phyloP scores from a whole-genome alignment of 1,140 invertebrate species.

The Drosophila prosaltans region DNA sequence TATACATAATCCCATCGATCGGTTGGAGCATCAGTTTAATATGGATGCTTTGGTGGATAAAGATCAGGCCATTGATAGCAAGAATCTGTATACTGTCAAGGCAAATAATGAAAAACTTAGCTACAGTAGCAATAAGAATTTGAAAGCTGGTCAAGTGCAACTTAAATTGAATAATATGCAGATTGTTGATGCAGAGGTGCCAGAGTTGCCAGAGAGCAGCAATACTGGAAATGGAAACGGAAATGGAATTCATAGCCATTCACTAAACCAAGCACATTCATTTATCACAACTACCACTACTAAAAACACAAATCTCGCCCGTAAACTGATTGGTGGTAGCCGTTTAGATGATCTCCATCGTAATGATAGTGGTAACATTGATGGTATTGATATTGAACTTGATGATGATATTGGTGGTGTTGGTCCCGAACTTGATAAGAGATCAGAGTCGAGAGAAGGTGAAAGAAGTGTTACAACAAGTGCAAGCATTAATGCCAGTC shows the following conservation, averaged over 20 bases:
- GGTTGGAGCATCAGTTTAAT: conserved; percentile 70
- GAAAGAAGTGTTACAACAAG: neutral
- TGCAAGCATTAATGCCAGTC: conserved; percentile 60
- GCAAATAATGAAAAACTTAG: conserved; percentile 76
- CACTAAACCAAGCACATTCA: conserved; percentile 68
- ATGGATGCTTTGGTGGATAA: conserved; percentile 88
- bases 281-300: conserved; percentile 60
- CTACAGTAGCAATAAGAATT: conserved; percentile 69
- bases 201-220: conserved; percentile 32
- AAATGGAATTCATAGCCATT: conserved; percentile 14
- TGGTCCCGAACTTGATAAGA: conserved; percentile 3
- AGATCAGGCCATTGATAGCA: conserved; percentile 88
- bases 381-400: conserved; percentile 32
- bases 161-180: conserved; percentile 54
- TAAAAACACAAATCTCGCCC: conserved; percentile 71
- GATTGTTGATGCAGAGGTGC: conserved; percentile 37
- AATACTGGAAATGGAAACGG: conserved; percentile 31
- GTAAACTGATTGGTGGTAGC: conserved; percentile 71
- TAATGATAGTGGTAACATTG: conserved; percentile 18
- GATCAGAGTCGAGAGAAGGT: conserved; percentile 19
- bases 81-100: conserved; percentile 90
- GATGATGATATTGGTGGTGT: conserved; percentile 27
- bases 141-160: conserved; percentile 45
- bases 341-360: conserved; percentile 38
- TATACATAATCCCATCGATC: conserved; percentile 90